Evolutionary conservation across 2,888 invertebrate genomes (phyloP).

Genomic region (Dasysyrphus tricinctus): DNA sequence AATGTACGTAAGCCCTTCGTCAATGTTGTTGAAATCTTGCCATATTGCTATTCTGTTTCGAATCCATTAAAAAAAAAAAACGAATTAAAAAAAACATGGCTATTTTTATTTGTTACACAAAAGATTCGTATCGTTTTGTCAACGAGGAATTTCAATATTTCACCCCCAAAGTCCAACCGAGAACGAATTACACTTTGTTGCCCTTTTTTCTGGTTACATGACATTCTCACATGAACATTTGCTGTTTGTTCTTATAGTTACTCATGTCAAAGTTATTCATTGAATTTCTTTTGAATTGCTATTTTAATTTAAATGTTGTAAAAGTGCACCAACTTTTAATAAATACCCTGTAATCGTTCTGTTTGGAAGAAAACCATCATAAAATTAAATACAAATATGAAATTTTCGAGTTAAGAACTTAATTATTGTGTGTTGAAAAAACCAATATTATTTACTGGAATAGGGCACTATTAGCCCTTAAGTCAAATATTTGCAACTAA

Average conservation of each 20-base stretch:
- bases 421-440: no score
- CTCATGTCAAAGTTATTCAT: neutral
- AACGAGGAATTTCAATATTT: conserved; percentile 6
- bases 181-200: neutral
- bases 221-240: neutral
- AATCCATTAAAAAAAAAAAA: conserved; percentile 17
- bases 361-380: no score
- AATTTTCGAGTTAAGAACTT: no score
- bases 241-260: neutral
- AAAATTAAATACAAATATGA: no score
- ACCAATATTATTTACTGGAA: no score
- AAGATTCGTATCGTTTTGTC: conserved; percentile 13
- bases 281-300: neutral
- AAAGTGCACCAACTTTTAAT: no score
- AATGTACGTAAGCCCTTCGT: conserved; percentile 11
- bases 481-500: no score
- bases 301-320: no score
- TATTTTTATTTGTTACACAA: conserved; percentile 25
- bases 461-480: no score
- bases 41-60: conserved; percentile 14
- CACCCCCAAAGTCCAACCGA: neutral
- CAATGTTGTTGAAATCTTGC: conserved; percentile 21
- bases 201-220: neutral
- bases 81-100: neutral
- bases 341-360: no score